A percentile compares a stretch with the other conserved stretches of the same genome.
phyloP scores from a whole-genome alignment of 2,888 invertebrate genomes.

The Pyrrhosoma nymphula region DNA sequence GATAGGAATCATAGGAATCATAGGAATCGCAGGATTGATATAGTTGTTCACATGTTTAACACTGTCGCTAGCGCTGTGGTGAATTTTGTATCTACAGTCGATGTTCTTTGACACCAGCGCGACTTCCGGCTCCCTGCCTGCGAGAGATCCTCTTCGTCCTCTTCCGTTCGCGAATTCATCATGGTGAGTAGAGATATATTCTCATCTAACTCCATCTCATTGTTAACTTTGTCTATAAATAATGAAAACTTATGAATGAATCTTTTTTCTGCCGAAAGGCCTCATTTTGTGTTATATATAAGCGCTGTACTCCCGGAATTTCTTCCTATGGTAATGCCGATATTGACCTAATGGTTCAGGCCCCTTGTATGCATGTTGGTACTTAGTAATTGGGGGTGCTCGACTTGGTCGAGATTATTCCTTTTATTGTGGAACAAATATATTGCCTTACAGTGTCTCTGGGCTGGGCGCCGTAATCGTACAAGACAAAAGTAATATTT shows the following conservation, averaged over 20 bases:
- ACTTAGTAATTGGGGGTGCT: not conserved
- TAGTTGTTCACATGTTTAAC: not conserved
- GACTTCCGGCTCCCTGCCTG: conserved; percentile 26
- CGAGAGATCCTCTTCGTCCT: conserved; percentile 4
- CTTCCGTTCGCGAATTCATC: conserved; percentile 32
- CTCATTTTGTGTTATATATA: not conserved
- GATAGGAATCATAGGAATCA: too few relatives aligned
- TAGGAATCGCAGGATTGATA: not conserved
- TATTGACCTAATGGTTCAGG: not conserved
- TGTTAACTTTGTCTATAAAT: not conserved
- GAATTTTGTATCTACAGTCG: not conserved
- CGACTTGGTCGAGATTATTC: not conserved
- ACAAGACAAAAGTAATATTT: not conserved
- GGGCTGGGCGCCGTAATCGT: not conserved
- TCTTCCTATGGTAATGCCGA: not conserved
- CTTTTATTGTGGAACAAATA: not conserved
- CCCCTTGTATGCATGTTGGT: not conserved
- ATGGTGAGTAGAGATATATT: not conserved
- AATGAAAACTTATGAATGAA: not conserved
- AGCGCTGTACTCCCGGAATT: not conserved
- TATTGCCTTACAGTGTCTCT: not conserved
- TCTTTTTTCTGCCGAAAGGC: not conserved
- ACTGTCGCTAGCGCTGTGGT: not conserved
- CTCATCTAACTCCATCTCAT: conserved; percentile 37
- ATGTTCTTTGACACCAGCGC: not conserved